Percentiles rank a stretch among this genome's conserved stretches.
These are phyloP conservation scores for Anableps anableps DNA, from an alignment of 2,797 vertebrate species.

Conservation along the genomic window DNA sequence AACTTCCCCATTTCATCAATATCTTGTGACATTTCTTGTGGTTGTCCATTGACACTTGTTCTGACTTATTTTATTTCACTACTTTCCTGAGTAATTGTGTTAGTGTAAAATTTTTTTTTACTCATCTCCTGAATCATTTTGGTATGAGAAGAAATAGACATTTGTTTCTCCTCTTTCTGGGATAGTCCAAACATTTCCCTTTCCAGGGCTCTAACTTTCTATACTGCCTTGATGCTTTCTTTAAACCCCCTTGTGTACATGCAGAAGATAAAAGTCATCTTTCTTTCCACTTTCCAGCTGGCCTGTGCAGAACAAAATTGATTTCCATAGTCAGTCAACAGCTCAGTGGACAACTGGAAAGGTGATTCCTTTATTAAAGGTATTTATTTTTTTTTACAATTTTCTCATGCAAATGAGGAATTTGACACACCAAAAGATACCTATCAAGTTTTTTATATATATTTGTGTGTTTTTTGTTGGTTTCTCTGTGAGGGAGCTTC, in stretches of 20 bases:
- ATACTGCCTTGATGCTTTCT: neutral
- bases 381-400: slow-evolving; percentile 45
- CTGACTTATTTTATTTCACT: neutral
- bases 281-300: slow-evolving; percentile 40
- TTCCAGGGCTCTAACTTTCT: neutral
- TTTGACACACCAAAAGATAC: slow-evolving; percentile 57
- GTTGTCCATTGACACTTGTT: neutral
- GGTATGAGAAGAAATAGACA: neutral
- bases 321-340: slow-evolving; percentile 58
- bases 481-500: slow-evolving; percentile 33
- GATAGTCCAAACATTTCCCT: neutral
- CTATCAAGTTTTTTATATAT: slow-evolving; percentile 41
- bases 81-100: no score
- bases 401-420: slow-evolving; percentile 70
- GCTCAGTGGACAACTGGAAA: slow-evolving; percentile 48
- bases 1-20: neutral
- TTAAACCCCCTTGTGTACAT: slow-evolving; percentile 26
- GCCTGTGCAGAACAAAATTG: slow-evolving; percentile 22
- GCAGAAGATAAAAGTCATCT: slow-evolving; percentile 44
- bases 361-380: slow-evolving; percentile 48
- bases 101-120: no score
- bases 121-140: neutral
- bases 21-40: neutral
- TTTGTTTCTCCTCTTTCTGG: neutral
- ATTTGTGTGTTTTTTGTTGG: slow-evolving; percentile 26